Conservation (phyloP, 2,888 invertebrate species). For the Bruchidius siliquastri region DNA sequence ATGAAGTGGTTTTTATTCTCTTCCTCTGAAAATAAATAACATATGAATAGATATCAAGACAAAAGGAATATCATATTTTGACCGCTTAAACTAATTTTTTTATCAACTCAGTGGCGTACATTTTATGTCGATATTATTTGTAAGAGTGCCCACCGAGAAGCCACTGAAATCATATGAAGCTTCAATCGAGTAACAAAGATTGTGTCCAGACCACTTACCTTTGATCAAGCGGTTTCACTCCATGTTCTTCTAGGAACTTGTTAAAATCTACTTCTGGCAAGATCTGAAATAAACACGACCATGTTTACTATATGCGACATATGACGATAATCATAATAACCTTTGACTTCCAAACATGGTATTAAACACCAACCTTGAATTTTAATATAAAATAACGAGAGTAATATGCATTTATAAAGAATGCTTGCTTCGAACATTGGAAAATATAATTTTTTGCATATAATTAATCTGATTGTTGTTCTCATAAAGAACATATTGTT, state of each 20-base stretch:
- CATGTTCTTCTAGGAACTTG: constrained; percentile 44
- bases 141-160: no score
- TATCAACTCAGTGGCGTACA: no score
- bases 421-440: no score
- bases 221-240: constrained; percentile 28
- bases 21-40: no score
- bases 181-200: background rate
- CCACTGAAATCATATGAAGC: no score
- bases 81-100: no score
- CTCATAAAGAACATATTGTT: no score
- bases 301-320: background rate
- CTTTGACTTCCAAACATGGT: background rate
- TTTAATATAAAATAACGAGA: background rate
- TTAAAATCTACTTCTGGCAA: constrained; percentile 42
- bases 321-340: constrained; percentile 18
- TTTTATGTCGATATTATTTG: no score
- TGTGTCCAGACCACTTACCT: background rate
- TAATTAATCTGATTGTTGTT: no score
- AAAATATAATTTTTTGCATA: background rate
- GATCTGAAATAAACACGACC: constrained; percentile 25
- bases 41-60: no score
- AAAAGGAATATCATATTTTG: no score
- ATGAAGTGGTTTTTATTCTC: no score
- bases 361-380: background rate
- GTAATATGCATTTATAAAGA: background rate